phyloP scores from a whole-genome alignment of 2,888 invertebrate genomes.

The Harpalus rufipes region DNA sequence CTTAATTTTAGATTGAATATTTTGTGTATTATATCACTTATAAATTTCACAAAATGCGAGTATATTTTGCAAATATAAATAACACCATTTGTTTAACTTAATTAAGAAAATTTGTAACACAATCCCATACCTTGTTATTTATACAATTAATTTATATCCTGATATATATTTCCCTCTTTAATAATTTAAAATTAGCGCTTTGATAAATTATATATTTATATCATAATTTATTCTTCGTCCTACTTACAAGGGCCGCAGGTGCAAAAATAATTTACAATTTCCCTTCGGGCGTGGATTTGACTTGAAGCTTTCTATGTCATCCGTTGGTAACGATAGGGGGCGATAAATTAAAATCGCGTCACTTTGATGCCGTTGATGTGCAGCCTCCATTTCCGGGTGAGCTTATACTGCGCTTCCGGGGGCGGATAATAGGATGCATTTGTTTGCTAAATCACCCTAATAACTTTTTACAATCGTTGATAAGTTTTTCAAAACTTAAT shows the following conservation, averaged over 20 bases:
- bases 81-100: too few relatives aligned
- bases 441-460: background rate
- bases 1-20: too few relatives aligned
- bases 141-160: background rate
- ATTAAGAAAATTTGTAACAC: background rate
- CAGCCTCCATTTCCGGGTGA: background rate
- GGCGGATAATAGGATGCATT: background rate
- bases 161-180: background rate
- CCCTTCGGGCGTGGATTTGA: background rate
- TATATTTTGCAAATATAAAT: too few relatives aligned
- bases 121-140: background rate
- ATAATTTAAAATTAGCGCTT: background rate
- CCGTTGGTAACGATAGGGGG: background rate
- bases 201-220: background rate
- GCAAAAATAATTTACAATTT: background rate
- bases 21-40: too few relatives aligned
- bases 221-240: background rate
- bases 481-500: background rate
- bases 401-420: background rate
- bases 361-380: constrained; percentile 1
- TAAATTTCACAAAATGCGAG: too few relatives aligned
- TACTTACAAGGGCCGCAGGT: background rate
- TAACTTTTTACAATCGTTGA: background rate
- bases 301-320: background rate
- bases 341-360: background rate